Evolutionary conservation across 2,113 vertebrate species (phyloP).

Genomic region (Eulemur rufifrons): DNA sequence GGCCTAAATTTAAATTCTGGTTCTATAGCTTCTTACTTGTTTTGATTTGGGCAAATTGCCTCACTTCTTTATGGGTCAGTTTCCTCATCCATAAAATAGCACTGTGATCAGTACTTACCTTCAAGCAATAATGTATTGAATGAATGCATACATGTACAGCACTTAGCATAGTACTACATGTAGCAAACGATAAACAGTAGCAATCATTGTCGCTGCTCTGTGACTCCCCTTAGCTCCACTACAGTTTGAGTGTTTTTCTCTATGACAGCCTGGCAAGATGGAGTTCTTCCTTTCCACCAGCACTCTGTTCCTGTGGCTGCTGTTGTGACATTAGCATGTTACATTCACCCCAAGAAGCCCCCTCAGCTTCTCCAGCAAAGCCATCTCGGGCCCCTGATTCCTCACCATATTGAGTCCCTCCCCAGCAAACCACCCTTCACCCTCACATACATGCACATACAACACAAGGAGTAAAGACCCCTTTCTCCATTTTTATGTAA

Average conservation of each 20-base stretch:
- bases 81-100: not conserved
- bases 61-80: not conserved
- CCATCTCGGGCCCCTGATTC: not conserved
- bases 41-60: not conserved
- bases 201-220: not conserved
- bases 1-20: not conserved
- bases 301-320: not conserved
- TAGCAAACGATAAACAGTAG: not conserved
- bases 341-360: not conserved
- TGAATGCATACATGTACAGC: not conserved
- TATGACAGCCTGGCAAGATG: not conserved
- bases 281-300: not conserved
- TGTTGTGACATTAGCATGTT: not conserved
- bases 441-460: rapidly evolving
- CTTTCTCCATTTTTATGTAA: not conserved
- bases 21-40: not conserved
- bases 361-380: not conserved
- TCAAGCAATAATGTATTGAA: not conserved
- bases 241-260: not conserved
- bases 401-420: not conserved
- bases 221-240: not conserved
- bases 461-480: not conserved
- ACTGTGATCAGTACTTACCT: not conserved
- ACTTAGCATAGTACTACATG: not conserved
- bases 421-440: not conserved